Evolutionary conservation across 2,888 invertebrate species (phyloP), one percentile per base, ranked within the genome.

Genomic region (Stenoptilia bipunctidactyla): DNA sequence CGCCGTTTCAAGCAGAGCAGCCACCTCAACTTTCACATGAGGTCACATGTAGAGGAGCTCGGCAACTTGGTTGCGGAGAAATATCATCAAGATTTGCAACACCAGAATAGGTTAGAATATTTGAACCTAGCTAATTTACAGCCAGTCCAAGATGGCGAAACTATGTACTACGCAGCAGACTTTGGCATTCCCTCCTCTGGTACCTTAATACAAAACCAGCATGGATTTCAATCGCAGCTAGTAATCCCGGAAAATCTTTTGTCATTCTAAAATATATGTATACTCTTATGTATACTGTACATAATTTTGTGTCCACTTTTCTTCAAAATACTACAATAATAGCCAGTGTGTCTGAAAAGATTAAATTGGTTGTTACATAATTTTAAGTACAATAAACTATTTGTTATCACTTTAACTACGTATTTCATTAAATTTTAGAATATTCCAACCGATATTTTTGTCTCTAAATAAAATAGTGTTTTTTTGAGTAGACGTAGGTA

Each of bases 1-100:
- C 60, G 74, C 25, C 58, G 75, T 33, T 85, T 85, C 40, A 84
- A 84, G 40, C 84, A 85, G 52, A 79, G 77, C 42, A 80, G 83
- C 46, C 83, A 84, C 49, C 56, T 83, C 40, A 84, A 83, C 44
- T 80, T 82, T 43, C 84, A 85, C 47, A 69, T 80, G 68, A 63
- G 77, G 1, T 79, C 80, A 1, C 84, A 84, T 47, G 53, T 67
- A 1, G 60, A 59, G 0, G 68, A 66, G 20, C 40, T 47, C 9
- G 55, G 56, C 13, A 53, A 58, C 1, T 48, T 69, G 27, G 47
- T 55, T 0, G 53, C 66, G 45, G 68, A 72, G 5, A 58, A 56
- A 25, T 75, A 68, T 41, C 54, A 58, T 13, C 65, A 63, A 37
- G 58, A 49, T 0, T 49, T 61, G 5, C 58, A 57, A 13, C 55